phyloP scores from a whole-genome alignment of 2,888 invertebrate species.

The Drosophila conformis region DNA sequence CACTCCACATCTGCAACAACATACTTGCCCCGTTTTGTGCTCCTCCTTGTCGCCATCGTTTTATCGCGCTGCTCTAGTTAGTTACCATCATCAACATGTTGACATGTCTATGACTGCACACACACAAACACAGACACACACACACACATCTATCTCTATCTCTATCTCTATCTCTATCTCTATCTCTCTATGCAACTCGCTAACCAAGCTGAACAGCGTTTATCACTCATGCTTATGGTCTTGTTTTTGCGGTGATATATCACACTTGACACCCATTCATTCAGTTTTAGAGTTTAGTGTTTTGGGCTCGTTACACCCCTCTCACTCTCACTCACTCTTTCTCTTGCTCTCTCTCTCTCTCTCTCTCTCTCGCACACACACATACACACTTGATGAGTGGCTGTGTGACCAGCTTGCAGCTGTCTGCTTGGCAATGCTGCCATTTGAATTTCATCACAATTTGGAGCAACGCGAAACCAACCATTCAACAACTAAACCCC shows the following conservation, averaged over 20 bases:
- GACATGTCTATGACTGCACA: slow-evolving; percentile 78
- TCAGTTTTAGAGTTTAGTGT: slow-evolving; percentile 77
- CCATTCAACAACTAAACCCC: slow-evolving; percentile 13
- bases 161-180: background rate
- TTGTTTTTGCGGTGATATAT: slow-evolving; percentile 83
- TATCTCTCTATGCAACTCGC: slow-evolving; percentile 40
- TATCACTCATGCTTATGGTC: slow-evolving; percentile 81
- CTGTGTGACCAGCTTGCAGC: slow-evolving; percentile 21
- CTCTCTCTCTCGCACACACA: background rate
- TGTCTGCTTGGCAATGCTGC: slow-evolving; percentile 51
- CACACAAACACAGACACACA: slow-evolving; percentile 9
- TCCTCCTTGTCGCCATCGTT: slow-evolving; percentile 40
- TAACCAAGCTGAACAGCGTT: slow-evolving; percentile 78
- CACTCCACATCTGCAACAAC: slow-evolving; percentile 11
- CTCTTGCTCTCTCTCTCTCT: slow-evolving; percentile 2
- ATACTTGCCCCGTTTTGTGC: slow-evolving; percentile 6
- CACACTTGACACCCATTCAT: slow-evolving; percentile 83
- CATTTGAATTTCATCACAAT: slow-evolving; percentile 80
- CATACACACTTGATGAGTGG: slow-evolving; percentile 3
- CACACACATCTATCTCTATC: slow-evolving; percentile 9
- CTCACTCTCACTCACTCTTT: background rate
- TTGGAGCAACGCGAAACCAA: slow-evolving; percentile 34
- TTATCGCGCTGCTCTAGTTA: slow-evolving; percentile 77
- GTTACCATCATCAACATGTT: slow-evolving; percentile 81
- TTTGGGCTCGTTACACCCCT: slow-evolving; percentile 62